Conservation (phyloP, 2,797 vertebrate species). For the Halcyon chelicuti region DNA sequence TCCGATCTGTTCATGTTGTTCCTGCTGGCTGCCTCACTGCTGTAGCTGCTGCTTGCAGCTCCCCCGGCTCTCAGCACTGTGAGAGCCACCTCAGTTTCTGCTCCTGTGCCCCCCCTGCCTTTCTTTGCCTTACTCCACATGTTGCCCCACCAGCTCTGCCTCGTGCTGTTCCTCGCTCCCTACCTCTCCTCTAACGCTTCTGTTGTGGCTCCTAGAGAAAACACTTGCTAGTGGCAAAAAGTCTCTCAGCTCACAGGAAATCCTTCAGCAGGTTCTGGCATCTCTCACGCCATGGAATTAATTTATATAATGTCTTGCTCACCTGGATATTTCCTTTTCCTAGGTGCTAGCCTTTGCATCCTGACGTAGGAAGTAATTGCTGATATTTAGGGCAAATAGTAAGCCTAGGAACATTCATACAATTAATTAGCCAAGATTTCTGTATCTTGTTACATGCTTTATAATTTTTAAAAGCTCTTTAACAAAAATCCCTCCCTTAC, state of each 20-base stretch:
- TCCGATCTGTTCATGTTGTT: not conserved
- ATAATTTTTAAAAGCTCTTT: not conserved
- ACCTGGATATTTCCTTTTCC: not conserved
- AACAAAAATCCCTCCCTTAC: not conserved
- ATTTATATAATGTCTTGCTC: not conserved
- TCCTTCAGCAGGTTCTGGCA: not conserved
- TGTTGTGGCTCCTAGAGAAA: not conserved
- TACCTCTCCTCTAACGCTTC: not conserved
- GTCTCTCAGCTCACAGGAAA: not conserved
- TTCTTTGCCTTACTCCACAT: not conserved
- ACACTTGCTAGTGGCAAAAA: not conserved
- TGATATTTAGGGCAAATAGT: not conserved
- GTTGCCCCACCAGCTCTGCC: not conserved
- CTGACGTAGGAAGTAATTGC: not conserved
- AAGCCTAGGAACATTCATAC: not conserved
- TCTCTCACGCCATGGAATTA: not conserved
- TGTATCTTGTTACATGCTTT: not conserved
- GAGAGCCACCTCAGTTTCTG: not conserved
- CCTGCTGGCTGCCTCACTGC: not conserved
- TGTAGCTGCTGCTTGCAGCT: not conserved
- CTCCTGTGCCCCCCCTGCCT: not conserved
- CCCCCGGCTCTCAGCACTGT: fast-evolving
- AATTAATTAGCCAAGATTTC: not conserved
- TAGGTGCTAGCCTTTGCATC: not conserved
- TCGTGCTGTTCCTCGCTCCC: not conserved